Evolutionary conservation across 64 coral and sea anemone genomes (phyloP).

Genomic region (Pocillopora damicornis): DNA sequence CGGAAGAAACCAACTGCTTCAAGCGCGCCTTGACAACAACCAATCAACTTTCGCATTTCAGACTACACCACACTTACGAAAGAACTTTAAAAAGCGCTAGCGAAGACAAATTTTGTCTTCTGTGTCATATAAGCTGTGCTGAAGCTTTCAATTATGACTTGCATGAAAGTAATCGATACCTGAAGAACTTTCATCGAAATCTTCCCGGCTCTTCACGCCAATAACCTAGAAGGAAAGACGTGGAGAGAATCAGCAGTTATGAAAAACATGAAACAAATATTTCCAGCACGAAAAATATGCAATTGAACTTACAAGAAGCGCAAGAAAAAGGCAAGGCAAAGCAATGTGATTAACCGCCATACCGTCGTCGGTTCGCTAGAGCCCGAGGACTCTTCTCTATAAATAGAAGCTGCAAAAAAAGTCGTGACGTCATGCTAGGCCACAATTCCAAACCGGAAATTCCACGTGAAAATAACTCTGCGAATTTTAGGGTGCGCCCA

Average conservation of each 20-base stretch:
- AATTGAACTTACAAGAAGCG: conserved; percentile 28
- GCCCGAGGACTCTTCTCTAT: neutral
- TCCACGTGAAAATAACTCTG: neutral
- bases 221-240: neutral
- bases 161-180: neutral
- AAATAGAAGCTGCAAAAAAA: neutral
- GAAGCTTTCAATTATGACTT: neutral
- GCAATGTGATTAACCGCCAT: neutral
- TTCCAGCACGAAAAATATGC: neutral
- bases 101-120: too few species aligned
- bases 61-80: too few species aligned
- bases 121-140: too few species aligned
- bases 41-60: too few species aligned
- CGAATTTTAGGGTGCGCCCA: neutral
- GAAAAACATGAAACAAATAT: neutral
- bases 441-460: conserved; percentile 15
- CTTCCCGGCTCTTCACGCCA: neutral
- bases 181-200: neutral
- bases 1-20: too few species aligned
- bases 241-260: neutral
- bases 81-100: too few species aligned
- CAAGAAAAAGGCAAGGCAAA: neutral
- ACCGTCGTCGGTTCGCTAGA: neutral
- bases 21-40: too few species aligned
- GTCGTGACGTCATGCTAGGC: neutral